phyloP scores from a whole-genome alignment of 2,888 invertebrate genomes.

The Chaetogeoica ovagalla region DNA sequence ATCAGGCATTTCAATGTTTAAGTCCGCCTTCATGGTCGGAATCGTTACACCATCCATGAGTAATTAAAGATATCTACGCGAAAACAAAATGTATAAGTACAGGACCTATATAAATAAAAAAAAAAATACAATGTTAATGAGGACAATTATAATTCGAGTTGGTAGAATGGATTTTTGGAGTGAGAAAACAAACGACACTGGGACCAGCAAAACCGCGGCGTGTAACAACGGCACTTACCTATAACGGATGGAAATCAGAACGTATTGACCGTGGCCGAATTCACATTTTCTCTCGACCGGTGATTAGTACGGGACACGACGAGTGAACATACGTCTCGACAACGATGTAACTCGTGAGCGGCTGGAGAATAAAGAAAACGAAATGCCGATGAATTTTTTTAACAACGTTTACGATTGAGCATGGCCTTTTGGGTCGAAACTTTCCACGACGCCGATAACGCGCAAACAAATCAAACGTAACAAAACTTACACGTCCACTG shows the following conservation, averaged over 20 bases:
- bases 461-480: not conserved
- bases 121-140: too few species aligned
- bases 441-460: not conserved
- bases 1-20: conserved; percentile 43
- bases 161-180: not conserved
- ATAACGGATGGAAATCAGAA: not conserved
- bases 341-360: not conserved
- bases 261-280: not conserved
- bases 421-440: not conserved
- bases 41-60: not conserved
- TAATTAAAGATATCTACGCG: not conserved
- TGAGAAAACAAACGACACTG: not conserved
- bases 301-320: not conserved
- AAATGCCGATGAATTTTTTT: not conserved
- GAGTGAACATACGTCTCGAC: not conserved
- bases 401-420: too few species aligned
- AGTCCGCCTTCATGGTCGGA: conserved; percentile 34
- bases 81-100: not conserved
- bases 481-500: not conserved
- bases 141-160: not conserved
- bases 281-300: not conserved
- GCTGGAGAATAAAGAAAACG: too few species aligned
- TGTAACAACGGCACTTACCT: not conserved
- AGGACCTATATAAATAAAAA: too few species aligned
- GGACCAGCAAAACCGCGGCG: not conserved